Percentiles rank a stretch among this genome's conserved stretches.
Conservation (phyloP, 2,797 vertebrate species). For the Macrochelys suwanniensis region DNA sequence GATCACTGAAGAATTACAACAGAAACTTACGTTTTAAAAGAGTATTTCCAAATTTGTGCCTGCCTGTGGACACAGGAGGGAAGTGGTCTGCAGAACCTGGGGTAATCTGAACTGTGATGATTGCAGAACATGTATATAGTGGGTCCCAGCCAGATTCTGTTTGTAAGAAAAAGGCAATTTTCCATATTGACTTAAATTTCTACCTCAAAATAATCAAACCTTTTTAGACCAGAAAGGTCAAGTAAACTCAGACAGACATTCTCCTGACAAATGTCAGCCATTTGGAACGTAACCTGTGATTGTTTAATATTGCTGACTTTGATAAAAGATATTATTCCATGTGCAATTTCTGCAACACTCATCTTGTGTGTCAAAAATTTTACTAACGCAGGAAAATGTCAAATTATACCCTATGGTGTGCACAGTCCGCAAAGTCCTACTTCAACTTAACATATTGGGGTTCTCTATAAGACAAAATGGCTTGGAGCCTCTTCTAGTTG, state of each 20-base stretch:
- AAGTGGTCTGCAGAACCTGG: background rate
- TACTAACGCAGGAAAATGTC: slow-evolving; percentile 1
- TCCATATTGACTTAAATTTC: slow-evolving; percentile 49
- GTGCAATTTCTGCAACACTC: slow-evolving; percentile 19
- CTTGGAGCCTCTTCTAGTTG: background rate
- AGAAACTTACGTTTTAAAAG: background rate
- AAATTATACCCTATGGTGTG: background rate
- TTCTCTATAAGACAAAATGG: slow-evolving; percentile 43
- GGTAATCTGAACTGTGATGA: background rate
- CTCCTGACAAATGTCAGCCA: slow-evolving; percentile 58
- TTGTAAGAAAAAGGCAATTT: slow-evolving; percentile 43
- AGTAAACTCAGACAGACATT: slow-evolving; percentile 47
- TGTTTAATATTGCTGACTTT: slow-evolving; percentile 60
- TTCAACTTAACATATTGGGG: slow-evolving; percentile 43
- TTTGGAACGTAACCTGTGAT: slow-evolving; percentile 47
- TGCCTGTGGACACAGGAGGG: background rate
- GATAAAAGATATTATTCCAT: slow-evolving; percentile 30
- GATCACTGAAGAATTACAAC: background rate
- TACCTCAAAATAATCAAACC: slow-evolving; percentile 47
- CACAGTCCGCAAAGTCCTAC: slow-evolving; percentile 4
- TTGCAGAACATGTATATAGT: background rate
- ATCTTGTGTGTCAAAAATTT: background rate
- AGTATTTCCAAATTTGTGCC: background rate
- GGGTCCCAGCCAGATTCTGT: slow-evolving; percentile 5
- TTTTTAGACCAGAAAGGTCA: slow-evolving; percentile 44